A percentile compares a stretch with the other conserved stretches of the same genome.
Evolutionary conservation across 2,888 invertebrate species (phyloP).

Genomic region (Seladonia tumulorum): DNA sequence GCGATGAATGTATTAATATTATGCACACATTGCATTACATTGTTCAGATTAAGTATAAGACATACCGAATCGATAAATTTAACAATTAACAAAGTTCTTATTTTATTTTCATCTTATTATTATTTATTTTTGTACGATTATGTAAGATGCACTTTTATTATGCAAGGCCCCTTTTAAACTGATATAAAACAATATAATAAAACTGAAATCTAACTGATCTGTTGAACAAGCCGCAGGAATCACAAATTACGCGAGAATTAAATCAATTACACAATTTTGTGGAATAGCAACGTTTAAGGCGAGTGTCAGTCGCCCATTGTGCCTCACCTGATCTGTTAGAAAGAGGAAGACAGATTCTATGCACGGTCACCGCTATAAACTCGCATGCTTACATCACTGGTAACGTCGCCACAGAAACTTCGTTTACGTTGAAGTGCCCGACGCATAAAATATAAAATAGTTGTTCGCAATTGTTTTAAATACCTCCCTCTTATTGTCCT

Average conservation of each 20-base stretch:
- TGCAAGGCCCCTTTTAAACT: background rate
- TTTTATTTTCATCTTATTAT: background rate
- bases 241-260: background rate
- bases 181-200: too few relatives aligned
- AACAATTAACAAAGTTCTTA: background rate
- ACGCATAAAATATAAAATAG: conserved; percentile 32
- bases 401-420: conserved; percentile 52
- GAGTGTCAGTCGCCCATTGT: conserved; percentile 21
- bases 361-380: conserved; percentile 81
- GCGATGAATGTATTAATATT: background rate
- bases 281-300: conserved; percentile 27
- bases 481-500: background rate
- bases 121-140: background rate
- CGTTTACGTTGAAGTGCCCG: conserved; percentile 29
- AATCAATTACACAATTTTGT: conserved; percentile 40
- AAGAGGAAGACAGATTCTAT: conserved; percentile 49
- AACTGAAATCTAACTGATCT: background rate
- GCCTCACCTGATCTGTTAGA: conserved; percentile 51
- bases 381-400: conserved; percentile 80
- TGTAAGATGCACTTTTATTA: background rate
- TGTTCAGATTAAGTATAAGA: background rate
- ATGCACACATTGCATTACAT: too few relatives aligned
- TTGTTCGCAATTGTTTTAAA: conserved; percentile 36
- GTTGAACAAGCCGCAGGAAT: background rate
- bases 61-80: background rate